Conservation (phyloP, 2,113 vertebrate genomes). For the Aspiorhynchus laticeps region DNA sequence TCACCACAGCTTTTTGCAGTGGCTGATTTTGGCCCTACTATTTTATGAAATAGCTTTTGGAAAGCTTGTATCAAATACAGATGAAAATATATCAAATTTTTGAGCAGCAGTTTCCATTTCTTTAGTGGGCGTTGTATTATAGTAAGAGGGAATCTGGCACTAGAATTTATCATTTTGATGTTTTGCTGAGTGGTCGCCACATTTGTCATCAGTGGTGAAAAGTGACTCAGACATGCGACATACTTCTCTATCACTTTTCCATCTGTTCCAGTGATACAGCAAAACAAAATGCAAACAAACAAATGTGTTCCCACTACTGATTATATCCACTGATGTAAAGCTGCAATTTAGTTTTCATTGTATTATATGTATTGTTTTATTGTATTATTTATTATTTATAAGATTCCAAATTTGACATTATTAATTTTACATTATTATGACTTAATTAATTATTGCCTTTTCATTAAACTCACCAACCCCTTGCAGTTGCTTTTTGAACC, state of each 20-base stretch:
- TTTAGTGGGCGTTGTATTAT: not conserved
- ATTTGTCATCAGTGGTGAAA: not conserved
- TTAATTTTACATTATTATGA: no score
- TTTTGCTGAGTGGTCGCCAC: not conserved
- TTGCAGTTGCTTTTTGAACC: no score
- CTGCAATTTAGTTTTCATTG: not conserved
- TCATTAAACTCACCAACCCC: no score
- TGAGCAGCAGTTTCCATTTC: not conserved
- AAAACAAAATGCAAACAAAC: not conserved
- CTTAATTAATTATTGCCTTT: no score
- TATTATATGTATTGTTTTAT: not conserved
- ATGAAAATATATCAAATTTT: not conserved
- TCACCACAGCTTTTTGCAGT: not conserved
- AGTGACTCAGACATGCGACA: slow-evolving; percentile 1
- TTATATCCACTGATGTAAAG: not conserved
- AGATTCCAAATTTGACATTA: no score
- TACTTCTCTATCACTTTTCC: not conserved
- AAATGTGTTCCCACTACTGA: not conserved
- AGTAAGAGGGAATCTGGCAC: not conserved
- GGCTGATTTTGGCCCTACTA: not conserved
- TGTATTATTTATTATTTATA: no score
- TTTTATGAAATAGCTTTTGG: not conserved
- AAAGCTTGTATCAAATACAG: not conserved
- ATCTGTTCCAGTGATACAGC: not conserved
- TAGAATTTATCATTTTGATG: not conserved